These are phyloP conservation scores for Craniophora ligustri DNA, from an alignment of 2,888 invertebrate species.

Conservation along the genomic window DNA sequence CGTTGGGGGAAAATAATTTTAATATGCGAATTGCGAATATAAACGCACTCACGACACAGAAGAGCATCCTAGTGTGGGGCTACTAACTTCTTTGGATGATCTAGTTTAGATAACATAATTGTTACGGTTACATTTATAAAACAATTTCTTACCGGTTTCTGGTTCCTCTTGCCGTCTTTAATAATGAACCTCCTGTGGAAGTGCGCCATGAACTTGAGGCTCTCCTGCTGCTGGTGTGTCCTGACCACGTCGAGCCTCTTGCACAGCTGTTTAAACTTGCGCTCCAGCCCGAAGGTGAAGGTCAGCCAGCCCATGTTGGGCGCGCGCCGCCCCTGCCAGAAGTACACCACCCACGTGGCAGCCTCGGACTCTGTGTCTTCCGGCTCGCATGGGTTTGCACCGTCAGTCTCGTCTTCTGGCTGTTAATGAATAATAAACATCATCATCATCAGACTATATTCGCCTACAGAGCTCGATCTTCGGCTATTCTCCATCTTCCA, in stretches of 20 bases:
- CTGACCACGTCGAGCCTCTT: slow-evolving; percentile 94
- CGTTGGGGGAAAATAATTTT: too few relatives aligned
- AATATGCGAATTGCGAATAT: too few relatives aligned
- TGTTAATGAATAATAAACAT: too few relatives aligned
- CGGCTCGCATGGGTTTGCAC: slow-evolving; percentile 72
- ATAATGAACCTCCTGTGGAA: slow-evolving; percentile 98
- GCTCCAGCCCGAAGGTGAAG: slow-evolving; percentile 96
- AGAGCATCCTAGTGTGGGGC: too few relatives aligned
- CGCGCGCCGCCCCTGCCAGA: slow-evolving; percentile 99
- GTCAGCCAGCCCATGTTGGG: slow-evolving; percentile 99
- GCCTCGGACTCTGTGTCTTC: slow-evolving; percentile 83
- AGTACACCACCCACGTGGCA: slow-evolving; percentile 97
- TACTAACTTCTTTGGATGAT: too few relatives aligned
- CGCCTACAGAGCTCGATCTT: too few relatives aligned
- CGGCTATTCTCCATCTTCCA: too few relatives aligned
- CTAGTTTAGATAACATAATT: too few relatives aligned
- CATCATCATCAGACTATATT: too few relatives aligned
- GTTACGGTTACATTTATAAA: not conserved
- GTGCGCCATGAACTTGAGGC: slow-evolving; percentile 99
- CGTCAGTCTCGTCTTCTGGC: slow-evolving; percentile 87
- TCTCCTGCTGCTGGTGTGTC: slow-evolving; percentile 99
- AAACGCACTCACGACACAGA: too few relatives aligned
- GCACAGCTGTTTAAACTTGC: slow-evolving; percentile 84
- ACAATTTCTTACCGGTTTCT: slow-evolving; percentile 76
- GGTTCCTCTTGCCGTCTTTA: slow-evolving; percentile 94